Base-by-base conservation (phyloP, 2,797 vertebrate species). In the Darevskia mixta region DNA sequence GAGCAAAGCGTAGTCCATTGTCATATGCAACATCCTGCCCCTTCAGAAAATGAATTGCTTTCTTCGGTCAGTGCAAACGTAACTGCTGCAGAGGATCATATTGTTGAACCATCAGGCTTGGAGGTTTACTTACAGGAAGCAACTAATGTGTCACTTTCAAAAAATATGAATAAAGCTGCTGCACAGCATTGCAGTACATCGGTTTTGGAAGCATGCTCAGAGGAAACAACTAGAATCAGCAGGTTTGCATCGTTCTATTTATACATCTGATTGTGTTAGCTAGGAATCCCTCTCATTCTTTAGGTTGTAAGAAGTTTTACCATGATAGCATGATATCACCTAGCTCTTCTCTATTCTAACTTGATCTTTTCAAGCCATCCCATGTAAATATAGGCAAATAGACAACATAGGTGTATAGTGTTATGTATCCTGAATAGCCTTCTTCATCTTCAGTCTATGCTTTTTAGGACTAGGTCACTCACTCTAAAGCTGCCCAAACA, bases 201-300 rank as follows among this genome's bases (percentile, higher is more conserved):
- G 88, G 69, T 0, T 80, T 75, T 86, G 5, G 61, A 89, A 87
- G 94, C 89, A 38, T 75, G 84, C 90, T 84, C 73, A 67, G 90
- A 95, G 90, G 87, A 90, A 91, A 91, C 87, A 55, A 38, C 89
- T 76, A 0, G 55, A 64, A 41, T 90, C 73, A 86, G 29, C 93
- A 97, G 97, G 97, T 97, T 94, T 93, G 86, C 92, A 75, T 87
- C 87, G 38, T 38, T 86, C 20, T 72, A 20, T 45, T 76, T 77
- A 43, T 1, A 32, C 7, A 82, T 8, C 3, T 55, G 15, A 25
- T 38, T 29, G 15, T 66, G n/a, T 78, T 4, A 69, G 3, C 43
- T 85, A 66, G 69, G 25, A 81, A 81, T 84, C 23, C 15, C 32
- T 49, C 41, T 73, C 4, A 55, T 66, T 72, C 25, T 83, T 45